Conservation (phyloP, 2,797 vertebrate genomes). For the Pitangus sulphuratus region DNA sequence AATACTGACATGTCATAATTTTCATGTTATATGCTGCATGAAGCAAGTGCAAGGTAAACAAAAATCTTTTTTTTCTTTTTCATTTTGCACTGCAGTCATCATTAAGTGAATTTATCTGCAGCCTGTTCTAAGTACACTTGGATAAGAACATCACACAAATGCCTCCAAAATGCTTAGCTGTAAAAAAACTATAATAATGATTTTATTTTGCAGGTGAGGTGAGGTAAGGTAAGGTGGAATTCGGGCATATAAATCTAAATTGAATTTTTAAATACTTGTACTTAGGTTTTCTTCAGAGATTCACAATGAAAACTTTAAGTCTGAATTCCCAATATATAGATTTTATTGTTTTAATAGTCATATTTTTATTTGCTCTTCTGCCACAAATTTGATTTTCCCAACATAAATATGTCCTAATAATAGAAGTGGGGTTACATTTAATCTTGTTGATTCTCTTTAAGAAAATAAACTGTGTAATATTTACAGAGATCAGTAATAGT, state of each 20-base stretch:
- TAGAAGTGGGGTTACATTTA: not conserved
- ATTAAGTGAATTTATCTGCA: slow-evolving; percentile 52
- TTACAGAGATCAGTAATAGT: not conserved
- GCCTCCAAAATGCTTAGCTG: slow-evolving; percentile 14
- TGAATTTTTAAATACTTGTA: slow-evolving; percentile 11
- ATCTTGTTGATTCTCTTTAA: not conserved
- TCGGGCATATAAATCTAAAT: not conserved
- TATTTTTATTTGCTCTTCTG: not conserved
- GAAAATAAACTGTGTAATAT: not conserved
- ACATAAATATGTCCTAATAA: not conserved
- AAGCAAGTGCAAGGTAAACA: slow-evolving; percentile 37
- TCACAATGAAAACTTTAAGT: not conserved
- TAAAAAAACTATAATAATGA: slow-evolving; percentile 22
- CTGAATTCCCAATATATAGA: not conserved
- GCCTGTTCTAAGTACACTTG: not conserved
- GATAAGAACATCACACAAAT: not conserved
- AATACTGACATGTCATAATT: slow-evolving; percentile 4
- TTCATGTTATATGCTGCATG: not conserved
- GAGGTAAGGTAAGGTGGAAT: not conserved
- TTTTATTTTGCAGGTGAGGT: slow-evolving; percentile 8
- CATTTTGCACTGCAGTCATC: slow-evolving; percentile 28
- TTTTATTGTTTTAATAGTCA: not conserved
- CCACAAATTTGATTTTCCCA: not conserved
- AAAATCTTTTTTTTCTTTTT: not conserved
- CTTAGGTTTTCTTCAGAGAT: not conserved